A percentile compares a stretch with the other conserved stretches of the same genome.
phyloP scores from a whole-genome alignment of 2,888 invertebrate species.

The Rhamphomyia laevipes region DNA sequence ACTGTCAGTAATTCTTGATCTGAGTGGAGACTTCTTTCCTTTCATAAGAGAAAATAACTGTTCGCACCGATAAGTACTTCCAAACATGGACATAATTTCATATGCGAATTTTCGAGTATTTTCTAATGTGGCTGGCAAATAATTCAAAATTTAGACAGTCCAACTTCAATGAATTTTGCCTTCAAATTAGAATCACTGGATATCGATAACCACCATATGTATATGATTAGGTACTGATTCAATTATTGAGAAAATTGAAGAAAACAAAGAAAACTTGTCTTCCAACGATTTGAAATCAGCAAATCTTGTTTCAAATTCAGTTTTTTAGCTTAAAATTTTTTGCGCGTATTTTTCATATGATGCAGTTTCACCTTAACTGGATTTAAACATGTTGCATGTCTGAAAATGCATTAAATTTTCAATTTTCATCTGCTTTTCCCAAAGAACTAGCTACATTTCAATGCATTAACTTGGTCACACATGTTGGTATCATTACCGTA shows the following conservation, averaged over 20 bases:
- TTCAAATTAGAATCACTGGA: slow-evolving; percentile 9
- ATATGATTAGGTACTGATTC: slow-evolving; percentile 7
- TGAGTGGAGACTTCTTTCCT: not conserved
- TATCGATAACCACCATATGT: slow-evolving; percentile 6
- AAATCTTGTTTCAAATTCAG: slow-evolving; percentile 17
- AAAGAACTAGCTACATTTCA: slow-evolving; percentile 16
- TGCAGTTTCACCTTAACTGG: slow-evolving; percentile 10
- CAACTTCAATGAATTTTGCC: slow-evolving; percentile 9
- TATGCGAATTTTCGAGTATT: slow-evolving; percentile 8
- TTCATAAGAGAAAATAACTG: slow-evolving; percentile 10
- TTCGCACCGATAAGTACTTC: slow-evolving; percentile 10
- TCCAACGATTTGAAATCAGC: slow-evolving; percentile 14
- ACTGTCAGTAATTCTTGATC: slow-evolving; percentile 1
- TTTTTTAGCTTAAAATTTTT: slow-evolving; percentile 10
- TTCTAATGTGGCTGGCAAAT: slow-evolving; percentile 9
- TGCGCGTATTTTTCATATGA: slow-evolving; percentile 10
- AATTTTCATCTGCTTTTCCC: slow-evolving; percentile 13
- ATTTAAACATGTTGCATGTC: slow-evolving; percentile 12
- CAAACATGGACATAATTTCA: slow-evolving; percentile 11
- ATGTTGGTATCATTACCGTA: too few relatives aligned
- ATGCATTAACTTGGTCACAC: slow-evolving; percentile 15
- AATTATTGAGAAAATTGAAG: slow-evolving; percentile 4
- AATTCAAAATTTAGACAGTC: slow-evolving; percentile 6
- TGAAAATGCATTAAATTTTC: slow-evolving; percentile 11
- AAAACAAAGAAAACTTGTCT: slow-evolving; percentile 9